A percentile compares a stretch with the other conserved stretches of the same genome.
These are phyloP conservation scores for Choristoneura rosaceana DNA, from an alignment of 2,888 invertebrate species.

Conservation along the genomic window DNA sequence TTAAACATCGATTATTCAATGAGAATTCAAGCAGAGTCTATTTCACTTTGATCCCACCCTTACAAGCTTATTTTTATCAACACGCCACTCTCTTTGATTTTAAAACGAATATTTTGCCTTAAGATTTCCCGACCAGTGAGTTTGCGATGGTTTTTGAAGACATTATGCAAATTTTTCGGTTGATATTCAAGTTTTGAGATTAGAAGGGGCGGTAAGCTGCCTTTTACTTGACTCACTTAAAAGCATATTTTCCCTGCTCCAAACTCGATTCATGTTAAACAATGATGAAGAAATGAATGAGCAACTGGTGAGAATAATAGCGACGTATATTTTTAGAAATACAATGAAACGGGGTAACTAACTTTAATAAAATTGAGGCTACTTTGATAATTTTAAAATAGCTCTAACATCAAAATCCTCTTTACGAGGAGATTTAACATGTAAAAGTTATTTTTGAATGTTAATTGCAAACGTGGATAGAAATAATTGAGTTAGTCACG, in stretches of 20 bases:
- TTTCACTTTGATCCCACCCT: slow-evolving; percentile 31
- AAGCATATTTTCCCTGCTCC: slow-evolving; percentile 12
- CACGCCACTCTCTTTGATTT: slow-evolving; percentile 39
- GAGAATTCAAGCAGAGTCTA: slow-evolving; percentile 9
- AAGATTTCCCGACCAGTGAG: slow-evolving; percentile 36
- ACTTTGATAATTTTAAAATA: too few species aligned
- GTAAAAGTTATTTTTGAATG: too few species aligned
- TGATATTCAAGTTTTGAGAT: slow-evolving; percentile 29
- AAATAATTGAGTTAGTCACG: too few species aligned
- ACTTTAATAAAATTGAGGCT: too few species aligned
- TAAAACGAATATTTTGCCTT: slow-evolving; percentile 39
- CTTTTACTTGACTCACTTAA: slow-evolving; percentile 8
- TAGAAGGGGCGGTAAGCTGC: slow-evolving; percentile 18
- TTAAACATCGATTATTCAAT: slow-evolving; percentile 25
- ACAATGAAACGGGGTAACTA: not conserved
- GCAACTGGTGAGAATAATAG: not conserved
- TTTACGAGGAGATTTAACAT: too few species aligned
- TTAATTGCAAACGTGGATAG: too few species aligned
- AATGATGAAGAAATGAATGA: not conserved
- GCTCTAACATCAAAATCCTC: too few species aligned
- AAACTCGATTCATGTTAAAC: slow-evolving; percentile 1
- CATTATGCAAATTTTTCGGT: slow-evolving; percentile 33
- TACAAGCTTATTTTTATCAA: slow-evolving; percentile 23
- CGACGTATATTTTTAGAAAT: not conserved
- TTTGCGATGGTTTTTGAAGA: slow-evolving; percentile 32